Conservation (phyloP, 2,113 vertebrate genomes). For the Myotis brandtii region DNA sequence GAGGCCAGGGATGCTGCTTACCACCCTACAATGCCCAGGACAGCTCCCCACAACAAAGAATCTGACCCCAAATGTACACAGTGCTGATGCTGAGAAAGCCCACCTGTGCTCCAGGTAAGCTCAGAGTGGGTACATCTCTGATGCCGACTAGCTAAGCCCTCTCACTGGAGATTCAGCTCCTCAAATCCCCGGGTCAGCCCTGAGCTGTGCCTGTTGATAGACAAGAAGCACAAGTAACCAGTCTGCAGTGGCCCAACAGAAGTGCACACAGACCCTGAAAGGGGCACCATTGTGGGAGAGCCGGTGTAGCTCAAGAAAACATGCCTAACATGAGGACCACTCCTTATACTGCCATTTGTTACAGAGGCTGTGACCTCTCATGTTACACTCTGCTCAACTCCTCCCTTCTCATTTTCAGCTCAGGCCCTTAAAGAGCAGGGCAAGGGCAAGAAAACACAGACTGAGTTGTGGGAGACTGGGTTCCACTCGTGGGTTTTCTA, state of each 20-base stretch:
- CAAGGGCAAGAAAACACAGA: conserved; percentile 37
- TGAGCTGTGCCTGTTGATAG: fast-evolving
- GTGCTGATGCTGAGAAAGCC: background rate
- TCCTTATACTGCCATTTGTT: background rate
- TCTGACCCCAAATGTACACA: background rate
- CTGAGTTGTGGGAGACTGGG: background rate
- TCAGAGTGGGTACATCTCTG: no score
- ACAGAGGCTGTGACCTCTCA: background rate
- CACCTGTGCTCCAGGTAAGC: background rate
- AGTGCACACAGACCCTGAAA: background rate
- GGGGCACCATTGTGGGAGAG: background rate
- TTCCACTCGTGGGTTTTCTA: background rate
- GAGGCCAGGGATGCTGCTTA: background rate
- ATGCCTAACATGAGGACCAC: background rate
- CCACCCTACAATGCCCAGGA: background rate
- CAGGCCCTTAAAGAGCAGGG: background rate
- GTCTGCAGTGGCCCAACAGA: background rate
- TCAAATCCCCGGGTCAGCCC: background rate
- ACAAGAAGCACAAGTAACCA: background rate
- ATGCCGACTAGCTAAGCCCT: background rate
- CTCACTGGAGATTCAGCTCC: background rate
- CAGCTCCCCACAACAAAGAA: background rate
- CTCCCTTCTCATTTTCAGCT: conserved; percentile 10
- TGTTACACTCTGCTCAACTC: background rate
- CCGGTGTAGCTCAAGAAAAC: background rate